Evolutionary conservation across 2,888 invertebrate species (phyloP).

Genomic region (Apamea anceps): DNA sequence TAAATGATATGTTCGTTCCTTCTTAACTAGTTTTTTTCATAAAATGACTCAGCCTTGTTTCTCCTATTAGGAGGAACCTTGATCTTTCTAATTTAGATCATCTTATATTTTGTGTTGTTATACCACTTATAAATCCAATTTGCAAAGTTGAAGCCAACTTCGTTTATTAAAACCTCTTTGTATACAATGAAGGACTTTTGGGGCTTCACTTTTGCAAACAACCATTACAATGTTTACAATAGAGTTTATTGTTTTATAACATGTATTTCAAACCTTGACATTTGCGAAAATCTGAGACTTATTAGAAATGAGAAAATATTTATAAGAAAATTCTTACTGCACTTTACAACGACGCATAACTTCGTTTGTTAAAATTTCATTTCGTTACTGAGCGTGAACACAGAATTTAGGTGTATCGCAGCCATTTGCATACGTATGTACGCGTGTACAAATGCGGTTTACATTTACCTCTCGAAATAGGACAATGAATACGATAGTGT

Average conservation of each 20-base stretch:
- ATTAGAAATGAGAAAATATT: neutral
- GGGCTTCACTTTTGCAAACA: constrained; percentile 33
- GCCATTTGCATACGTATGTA: constrained; percentile 45
- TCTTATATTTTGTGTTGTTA: constrained; percentile 30
- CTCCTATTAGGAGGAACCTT: constrained; percentile 22
- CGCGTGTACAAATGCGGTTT: constrained; percentile 56
- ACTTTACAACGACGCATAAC: constrained; percentile 1
- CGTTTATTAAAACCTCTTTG: constrained; percentile 41
- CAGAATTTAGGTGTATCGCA: constrained; percentile 35
- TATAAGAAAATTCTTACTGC: neutral
- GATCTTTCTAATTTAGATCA: constrained; percentile 41
- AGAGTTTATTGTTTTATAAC: constrained; percentile 23
- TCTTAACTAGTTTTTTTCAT: constrained; percentile 39
- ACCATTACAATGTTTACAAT: constrained; percentile 23
- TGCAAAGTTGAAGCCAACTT: constrained; percentile 38
- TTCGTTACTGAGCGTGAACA: constrained; percentile 15
- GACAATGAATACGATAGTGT: constrained; percentile 47
- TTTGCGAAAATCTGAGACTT: neutral
- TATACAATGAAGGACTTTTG: constrained; percentile 30
- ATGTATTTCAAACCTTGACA: constrained; percentile 2
- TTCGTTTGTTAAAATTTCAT: constrained; percentile 12
- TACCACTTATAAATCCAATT: constrained; percentile 48
- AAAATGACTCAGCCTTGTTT: constrained; percentile 44
- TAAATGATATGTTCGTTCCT: constrained; percentile 36
- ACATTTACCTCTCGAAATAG: constrained; percentile 59